Conservation (phyloP, 2,797 vertebrate genomes). For the Sebastes steindachneri region DNA sequence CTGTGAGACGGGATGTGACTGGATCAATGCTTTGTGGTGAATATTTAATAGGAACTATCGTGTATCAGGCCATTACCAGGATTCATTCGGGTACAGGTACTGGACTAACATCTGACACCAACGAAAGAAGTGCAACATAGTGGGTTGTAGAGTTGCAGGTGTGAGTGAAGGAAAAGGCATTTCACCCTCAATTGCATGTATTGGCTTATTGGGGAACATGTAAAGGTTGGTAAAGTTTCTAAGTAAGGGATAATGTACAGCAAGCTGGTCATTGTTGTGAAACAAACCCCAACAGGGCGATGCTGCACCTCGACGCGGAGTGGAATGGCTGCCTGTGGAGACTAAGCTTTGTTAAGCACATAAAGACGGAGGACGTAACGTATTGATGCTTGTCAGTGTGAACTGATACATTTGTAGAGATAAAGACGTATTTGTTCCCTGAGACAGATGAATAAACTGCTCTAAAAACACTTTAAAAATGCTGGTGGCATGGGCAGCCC, state of each 20-base stretch:
- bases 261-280: neutral
- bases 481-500: neutral
- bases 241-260: neutral
- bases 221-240: neutral
- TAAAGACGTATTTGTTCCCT: neutral
- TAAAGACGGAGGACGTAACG: too few species aligned
- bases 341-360: neutral
- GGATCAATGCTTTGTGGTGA: constrained; percentile 41
- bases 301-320: neutral
- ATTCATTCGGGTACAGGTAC: neutral
- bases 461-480: neutral
- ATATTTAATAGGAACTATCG: constrained; percentile 58
- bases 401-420: neutral
- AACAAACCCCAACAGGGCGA: neutral
- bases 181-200: neutral
- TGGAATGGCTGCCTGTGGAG: neutral
- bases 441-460: fast-evolving
- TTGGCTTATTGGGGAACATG: neutral
- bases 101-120: neutral
- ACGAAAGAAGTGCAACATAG: neutral
- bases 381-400: too few species aligned
- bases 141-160: neutral
- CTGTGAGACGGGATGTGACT: constrained; percentile 10
- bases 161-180: neutral
- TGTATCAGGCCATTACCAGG: neutral